These are phyloP conservation scores for Mesocricetus auratus DNA, from an alignment of 2,113 vertebrate species.

Conservation along the genomic window DNA sequence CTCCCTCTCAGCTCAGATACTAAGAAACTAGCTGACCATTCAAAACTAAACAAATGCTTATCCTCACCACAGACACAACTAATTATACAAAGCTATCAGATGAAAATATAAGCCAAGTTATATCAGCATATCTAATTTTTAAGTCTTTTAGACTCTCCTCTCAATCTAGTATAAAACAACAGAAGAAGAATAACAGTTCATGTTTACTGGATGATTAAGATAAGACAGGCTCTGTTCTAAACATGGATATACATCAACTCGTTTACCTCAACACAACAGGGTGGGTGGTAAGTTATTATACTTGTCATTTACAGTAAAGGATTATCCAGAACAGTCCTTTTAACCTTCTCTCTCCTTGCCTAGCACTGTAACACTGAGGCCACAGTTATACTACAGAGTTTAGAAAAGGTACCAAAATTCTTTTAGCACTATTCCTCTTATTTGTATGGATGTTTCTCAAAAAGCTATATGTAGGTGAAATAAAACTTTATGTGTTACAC, in stretches of 20 bases:
- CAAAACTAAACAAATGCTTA: slow-evolving; percentile 47
- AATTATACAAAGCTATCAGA: slow-evolving; percentile 53
- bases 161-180: slow-evolving; percentile 22
- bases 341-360: not conserved
- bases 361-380: not conserved
- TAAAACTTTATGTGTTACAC: not conserved
- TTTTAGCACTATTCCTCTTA: not conserved
- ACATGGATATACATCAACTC: slow-evolving; percentile 9
- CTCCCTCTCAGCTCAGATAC: not conserved
- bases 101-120: slow-evolving; percentile 62
- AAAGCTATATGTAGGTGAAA: not conserved
- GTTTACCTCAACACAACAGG: not conserved
- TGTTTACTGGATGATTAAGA: slow-evolving; percentile 53
- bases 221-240: slow-evolving; percentile 55
- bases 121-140: slow-evolving; percentile 49
- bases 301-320: slow-evolving; percentile 31
- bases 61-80: slow-evolving; percentile 35
- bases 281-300: not conserved
- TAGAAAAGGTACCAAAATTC: not conserved
- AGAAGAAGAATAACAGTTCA: slow-evolving; percentile 58
- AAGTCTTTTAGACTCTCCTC: slow-evolving; percentile 50
- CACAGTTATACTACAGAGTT: not conserved
- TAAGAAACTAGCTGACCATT: slow-evolving; percentile 40
- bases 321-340: slow-evolving; percentile 7
- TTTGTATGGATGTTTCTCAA: slow-evolving; percentile 24